A percentile compares a stretch with the other conserved stretches of the same genome.
Evolutionary conservation across 2,113 vertebrate species (phyloP).

Genomic region (Archilochus colubris): DNA sequence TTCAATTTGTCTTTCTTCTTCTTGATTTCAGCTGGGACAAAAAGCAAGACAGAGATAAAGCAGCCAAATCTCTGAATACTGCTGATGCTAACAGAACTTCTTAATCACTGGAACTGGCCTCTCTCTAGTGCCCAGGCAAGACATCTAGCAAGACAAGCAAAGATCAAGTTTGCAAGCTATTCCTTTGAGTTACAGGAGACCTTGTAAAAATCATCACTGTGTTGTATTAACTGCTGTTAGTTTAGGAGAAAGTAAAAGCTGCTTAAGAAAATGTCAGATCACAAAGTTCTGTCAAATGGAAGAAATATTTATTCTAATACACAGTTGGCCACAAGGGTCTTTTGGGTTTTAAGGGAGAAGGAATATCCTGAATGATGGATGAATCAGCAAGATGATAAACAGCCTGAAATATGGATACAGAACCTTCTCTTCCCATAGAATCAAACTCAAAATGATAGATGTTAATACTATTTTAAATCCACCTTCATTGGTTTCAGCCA

Average conservation of each 20-base stretch:
- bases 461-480: constrained; percentile 35
- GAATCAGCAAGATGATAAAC: constrained; percentile 29
- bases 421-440: background rate
- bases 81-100: constrained; percentile 43
- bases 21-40: constrained; percentile 58
- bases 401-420: background rate
- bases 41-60: constrained; percentile 32
- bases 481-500: background rate
- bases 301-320: background rate
- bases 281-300: background rate
- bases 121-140: constrained; percentile 29
- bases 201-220: background rate
- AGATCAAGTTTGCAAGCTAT: background rate
- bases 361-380: background rate
- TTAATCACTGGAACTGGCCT: constrained; percentile 11
- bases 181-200: background rate
- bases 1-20: constrained; percentile 29
- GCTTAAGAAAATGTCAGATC: constrained; percentile 1
- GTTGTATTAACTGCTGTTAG: constrained; percentile 20
- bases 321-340: background rate
- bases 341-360: background rate
- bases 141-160: background rate
- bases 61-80: constrained; percentile 20
- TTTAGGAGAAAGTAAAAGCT: constrained; percentile 15
- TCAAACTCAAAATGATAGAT: constrained; percentile 1